A percentile compares a stretch with the other conserved stretches of the same genome.
Conservation (phyloP, 1,140 invertebrate genomes). For the Drosophila triauraria region DNA sequence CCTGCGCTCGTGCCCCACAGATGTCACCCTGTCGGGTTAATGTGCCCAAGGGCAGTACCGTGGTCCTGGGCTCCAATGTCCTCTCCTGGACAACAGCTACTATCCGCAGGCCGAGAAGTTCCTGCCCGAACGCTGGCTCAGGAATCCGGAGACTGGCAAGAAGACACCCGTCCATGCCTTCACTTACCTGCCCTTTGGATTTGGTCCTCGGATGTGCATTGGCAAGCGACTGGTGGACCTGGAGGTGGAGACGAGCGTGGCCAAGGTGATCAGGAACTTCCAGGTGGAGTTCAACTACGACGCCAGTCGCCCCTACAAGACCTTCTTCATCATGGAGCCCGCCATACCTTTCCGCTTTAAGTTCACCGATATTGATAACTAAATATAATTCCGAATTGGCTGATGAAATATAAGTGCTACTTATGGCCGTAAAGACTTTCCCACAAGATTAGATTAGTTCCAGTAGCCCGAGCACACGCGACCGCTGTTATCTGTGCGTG, state of each 20-base stretch:
- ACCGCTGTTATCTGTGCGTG: conserved; percentile 5
- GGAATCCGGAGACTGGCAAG: conserved; percentile 75
- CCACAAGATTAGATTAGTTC: conserved; percentile 12
- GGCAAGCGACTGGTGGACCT: conserved; percentile 89
- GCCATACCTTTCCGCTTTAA: conserved; percentile 67
- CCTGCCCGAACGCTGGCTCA: conserved; percentile 91
- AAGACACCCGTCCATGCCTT: conserved; percentile 44
- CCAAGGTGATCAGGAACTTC: conserved; percentile 87
- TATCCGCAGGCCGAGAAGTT: conserved; percentile 89
- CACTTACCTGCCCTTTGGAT: conserved; percentile 86
- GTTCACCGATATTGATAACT: conserved; percentile 47
- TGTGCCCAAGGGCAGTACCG: conserved; percentile 90
- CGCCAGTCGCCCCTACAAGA: conserved; percentile 44
- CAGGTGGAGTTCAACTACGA: conserved; percentile 86
- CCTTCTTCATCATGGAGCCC: conserved; percentile 38
- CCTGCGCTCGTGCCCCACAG: conserved; percentile 89
- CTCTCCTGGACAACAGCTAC: conserved; percentile 78
- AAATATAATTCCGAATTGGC: conserved; percentile 14
- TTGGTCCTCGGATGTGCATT: conserved; percentile 87
- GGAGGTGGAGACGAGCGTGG: conserved; percentile 88
- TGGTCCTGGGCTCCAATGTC: conserved; percentile 32
- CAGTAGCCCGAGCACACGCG: not conserved
- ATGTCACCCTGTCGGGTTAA: conserved; percentile 91
- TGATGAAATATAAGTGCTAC: not conserved
- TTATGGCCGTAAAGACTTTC: not conserved